Conservation (phyloP, 2,797 vertebrate genomes). For the Zenarchopterus dispar region DNA sequence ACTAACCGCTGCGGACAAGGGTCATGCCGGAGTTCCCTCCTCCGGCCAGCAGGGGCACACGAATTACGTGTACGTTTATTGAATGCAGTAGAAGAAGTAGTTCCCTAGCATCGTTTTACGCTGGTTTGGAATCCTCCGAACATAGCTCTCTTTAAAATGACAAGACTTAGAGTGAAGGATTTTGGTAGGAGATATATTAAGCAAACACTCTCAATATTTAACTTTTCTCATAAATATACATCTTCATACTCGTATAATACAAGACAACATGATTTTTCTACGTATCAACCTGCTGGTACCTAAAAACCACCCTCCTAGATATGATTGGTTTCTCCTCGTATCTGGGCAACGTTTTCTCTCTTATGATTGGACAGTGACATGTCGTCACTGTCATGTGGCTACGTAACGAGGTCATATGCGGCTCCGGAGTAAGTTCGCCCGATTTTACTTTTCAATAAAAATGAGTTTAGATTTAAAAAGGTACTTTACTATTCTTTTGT, state of each 20-base stretch:
- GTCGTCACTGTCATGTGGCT: background rate
- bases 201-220: background rate
- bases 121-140: background rate
- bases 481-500: background rate
- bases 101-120: background rate
- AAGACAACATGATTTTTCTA: constrained; percentile 22
- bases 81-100: constrained; percentile 7
- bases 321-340: constrained; percentile 37
- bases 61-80: background rate
- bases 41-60: constrained; percentile 54
- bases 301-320: background rate
- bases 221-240: fast-evolving
- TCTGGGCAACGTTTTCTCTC: fast-evolving
- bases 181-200: background rate
- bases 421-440: constrained; percentile 45
- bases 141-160: background rate
- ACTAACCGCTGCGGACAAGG: background rate
- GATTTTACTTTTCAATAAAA: background rate
- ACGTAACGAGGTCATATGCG: constrained; percentile 36
- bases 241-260: fast-evolving
- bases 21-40: background rate
- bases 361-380: constrained; percentile 50
- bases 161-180: background rate
- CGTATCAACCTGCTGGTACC: background rate
- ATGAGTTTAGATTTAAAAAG: background rate